phyloP scores from a whole-genome alignment of 1,140 invertebrate genomes.

The Pachypsylla venusta region DNA sequence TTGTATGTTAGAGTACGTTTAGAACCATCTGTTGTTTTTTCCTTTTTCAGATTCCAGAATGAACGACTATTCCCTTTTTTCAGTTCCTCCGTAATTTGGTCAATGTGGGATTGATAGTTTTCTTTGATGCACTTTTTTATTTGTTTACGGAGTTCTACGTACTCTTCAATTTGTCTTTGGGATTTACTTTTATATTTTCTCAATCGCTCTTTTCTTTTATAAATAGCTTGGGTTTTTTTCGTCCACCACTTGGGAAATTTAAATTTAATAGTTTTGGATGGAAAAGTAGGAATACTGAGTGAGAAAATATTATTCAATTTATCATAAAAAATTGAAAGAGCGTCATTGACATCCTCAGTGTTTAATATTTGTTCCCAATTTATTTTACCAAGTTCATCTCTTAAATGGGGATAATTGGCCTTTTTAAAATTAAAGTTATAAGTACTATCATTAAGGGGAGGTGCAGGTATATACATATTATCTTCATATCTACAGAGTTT shows the following conservation, averaged over 20 bases:
- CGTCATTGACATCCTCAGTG: not conserved
- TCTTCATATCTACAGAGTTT: too few relatives aligned
- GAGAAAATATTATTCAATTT: not conserved
- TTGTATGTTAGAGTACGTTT: not conserved
- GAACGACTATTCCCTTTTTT: not conserved
- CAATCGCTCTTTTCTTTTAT: not conserved
- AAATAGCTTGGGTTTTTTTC: not conserved
- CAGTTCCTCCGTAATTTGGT: not conserved
- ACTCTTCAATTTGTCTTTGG: not conserved
- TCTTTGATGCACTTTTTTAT: not conserved
- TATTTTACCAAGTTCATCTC: not conserved
- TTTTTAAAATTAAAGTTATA: not conserved
- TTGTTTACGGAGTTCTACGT: not conserved
- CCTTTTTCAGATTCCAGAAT: not conserved
- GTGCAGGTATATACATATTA: too few relatives aligned
- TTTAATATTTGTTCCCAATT: not conserved
- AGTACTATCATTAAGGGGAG: not conserved
- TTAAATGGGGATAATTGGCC: not conserved
- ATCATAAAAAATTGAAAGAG: not conserved
- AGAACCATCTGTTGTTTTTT: constrained; percentile 1
- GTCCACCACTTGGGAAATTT: not conserved
- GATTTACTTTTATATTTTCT: too few relatives aligned
- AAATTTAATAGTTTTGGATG: not conserved
- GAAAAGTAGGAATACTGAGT: not conserved
- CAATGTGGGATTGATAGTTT: not conserved